A percentile compares a stretch with the other conserved stretches of the same genome.
Evolutionary conservation across 2,797 vertebrate species (phyloP).

Genomic region (Heliangelus exortis): DNA sequence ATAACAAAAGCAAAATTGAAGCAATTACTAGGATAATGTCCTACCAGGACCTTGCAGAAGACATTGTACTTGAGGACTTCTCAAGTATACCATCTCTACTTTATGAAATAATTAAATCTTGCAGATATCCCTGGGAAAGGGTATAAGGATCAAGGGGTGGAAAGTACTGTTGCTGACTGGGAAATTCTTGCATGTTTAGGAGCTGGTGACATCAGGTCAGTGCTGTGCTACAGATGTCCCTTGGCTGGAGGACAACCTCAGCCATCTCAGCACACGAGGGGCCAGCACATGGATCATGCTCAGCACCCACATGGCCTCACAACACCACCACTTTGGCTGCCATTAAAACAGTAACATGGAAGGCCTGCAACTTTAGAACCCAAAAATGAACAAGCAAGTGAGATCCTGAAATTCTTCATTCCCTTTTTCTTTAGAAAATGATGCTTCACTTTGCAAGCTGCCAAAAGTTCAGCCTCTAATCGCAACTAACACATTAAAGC

Average conservation of each 20-base stretch:
- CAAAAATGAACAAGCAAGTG: not conserved
- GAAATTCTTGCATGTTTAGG: accelerated
- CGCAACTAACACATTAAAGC: too few relatives aligned
- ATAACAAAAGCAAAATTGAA: not conserved
- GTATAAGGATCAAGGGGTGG: not conserved
- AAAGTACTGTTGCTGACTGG: not conserved
- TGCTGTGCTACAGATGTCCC: not conserved
- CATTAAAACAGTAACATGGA: not conserved
- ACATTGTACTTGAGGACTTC: not conserved
- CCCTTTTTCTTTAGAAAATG: not conserved
- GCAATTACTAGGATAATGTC: not conserved
- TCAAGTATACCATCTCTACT: not conserved
- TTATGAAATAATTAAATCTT: not conserved
- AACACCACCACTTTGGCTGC: not conserved
- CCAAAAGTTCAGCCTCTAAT: too few relatives aligned
- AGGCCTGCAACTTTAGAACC: not conserved
- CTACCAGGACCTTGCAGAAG: not conserved
- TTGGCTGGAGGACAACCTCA: not conserved
- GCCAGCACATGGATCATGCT: not conserved
- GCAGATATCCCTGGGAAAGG: not conserved
- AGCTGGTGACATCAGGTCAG: not conserved
- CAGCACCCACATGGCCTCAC: not conserved
- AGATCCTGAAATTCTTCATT: too few relatives aligned
- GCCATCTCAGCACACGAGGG: not conserved
- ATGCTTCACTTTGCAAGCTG: not conserved